phyloP scores from a whole-genome alignment of 1,140 invertebrate genomes.

The Formica selysi region DNA sequence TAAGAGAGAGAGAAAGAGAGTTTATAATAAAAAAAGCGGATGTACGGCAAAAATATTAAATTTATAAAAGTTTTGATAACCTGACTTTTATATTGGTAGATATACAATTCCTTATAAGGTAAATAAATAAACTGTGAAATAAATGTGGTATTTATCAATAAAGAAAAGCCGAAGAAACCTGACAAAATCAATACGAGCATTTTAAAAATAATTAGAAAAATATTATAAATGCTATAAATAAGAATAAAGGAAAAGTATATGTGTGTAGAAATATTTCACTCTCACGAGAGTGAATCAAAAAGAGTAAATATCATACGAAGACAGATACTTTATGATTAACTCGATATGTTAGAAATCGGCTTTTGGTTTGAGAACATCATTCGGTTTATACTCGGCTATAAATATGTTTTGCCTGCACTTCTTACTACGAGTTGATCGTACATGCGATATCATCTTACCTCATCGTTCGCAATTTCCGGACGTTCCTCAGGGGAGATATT shows the following conservation, averaged over 20 bases:
- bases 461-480: conserved; percentile 18
- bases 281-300: not conserved
- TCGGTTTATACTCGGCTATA: not conserved
- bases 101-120: not conserved
- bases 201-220: too few relatives aligned
- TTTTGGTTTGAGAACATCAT: not conserved
- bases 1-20: not conserved
- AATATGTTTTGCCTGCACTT: conserved; percentile 30
- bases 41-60: not conserved
- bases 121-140: not conserved
- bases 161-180: not conserved
- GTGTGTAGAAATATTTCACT: not conserved
- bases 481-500: conserved; percentile 13
- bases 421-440: conserved; percentile 35
- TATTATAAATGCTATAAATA: not conserved
- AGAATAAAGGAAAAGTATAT: not conserved
- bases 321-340: not conserved
- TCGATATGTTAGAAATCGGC: not conserved
- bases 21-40: not conserved
- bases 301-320: not conserved
- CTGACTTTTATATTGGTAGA: too few relatives aligned
- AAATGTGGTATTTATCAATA: not conserved
- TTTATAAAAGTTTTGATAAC: not conserved
- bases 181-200: not conserved
- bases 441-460: not conserved